A percentile compares a stretch with the other conserved stretches of the same genome.
These are phyloP conservation scores for Acheta domesticus DNA, from an alignment of 2,888 invertebrate genomes.

Conservation along the genomic window DNA sequence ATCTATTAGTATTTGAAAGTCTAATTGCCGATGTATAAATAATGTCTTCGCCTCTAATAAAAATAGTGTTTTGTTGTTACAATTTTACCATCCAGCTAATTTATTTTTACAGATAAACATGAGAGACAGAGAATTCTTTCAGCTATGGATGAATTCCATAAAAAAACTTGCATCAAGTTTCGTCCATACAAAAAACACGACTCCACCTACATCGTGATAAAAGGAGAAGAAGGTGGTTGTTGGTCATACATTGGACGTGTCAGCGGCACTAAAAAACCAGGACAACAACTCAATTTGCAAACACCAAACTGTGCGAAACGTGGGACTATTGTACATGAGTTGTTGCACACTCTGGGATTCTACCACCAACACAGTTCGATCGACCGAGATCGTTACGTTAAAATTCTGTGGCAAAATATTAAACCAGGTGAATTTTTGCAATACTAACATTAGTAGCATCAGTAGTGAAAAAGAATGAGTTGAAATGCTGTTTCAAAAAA, in stretches of 20 bases:
- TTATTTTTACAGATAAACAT: constrained; percentile 45
- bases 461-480: no score
- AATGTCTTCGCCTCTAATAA: no score
- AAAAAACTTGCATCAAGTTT: constrained; percentile 62
- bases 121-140: constrained; percentile 52
- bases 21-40: no score
- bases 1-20: no score
- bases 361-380: constrained; percentile 24
- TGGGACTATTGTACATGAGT: constrained; percentile 24
- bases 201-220: constrained; percentile 56
- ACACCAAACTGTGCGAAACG: neutral
- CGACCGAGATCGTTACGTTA: constrained; percentile 24
- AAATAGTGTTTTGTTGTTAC: no score
- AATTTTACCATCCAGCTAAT: no score
- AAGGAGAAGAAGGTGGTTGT: constrained; percentile 56
- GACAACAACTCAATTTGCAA: neutral
- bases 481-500: no score
- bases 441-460: no score
- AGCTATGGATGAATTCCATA: constrained; percentile 59
- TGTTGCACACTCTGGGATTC: constrained; percentile 25
- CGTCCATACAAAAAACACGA: constrained; percentile 56
- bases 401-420: constrained; percentile 22
- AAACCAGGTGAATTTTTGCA: neutral
- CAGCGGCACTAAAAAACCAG: neutral
- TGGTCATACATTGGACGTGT: constrained; percentile 63